Evolutionary conservation across 2,113 vertebrate species (phyloP), one percentile per base, ranked within the genome.

Genomic region (Ptilonorhynchus violaceus): DNA sequence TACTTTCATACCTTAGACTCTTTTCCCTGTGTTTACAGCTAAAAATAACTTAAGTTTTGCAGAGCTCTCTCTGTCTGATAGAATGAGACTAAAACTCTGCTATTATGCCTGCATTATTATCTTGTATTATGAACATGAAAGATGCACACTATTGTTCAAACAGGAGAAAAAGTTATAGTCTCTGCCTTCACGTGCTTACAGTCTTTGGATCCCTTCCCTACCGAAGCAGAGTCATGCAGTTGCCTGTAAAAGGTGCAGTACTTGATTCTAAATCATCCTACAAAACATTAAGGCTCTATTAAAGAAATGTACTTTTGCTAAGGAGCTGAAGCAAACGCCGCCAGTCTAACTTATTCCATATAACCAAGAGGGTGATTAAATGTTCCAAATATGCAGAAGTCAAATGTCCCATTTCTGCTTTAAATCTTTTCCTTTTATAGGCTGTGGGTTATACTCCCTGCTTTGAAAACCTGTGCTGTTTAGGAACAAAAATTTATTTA

Each of bases 381-480:
- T 73, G 75, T 80, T 96, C 83, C 95, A 97, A 97, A 93, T 97
- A 96, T 89, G 77, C 62, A 93, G 81, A 90, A 96, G 75, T 93
- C 90, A 96, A 91, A 96, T 75, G 84, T 76, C 78, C 41, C 79
- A 85, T 95, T 97, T 97, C 87, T 97, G 39, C 56, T 97, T 96
- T 96, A 97, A 96, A 93, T 97, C 91, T 88, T 96, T 97, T 92
- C 79, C 90, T 97, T 97, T 97, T 96, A 95, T 94, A 97, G 87
- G 64, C 66, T 91, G 94, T 93, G 70, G 69, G 69, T 83, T 91
- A 87, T 49, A 83, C 56, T 97, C 91, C 42, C 50, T 89, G 77
- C 59, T 96, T 95, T 96, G 53, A 97, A 97, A 97, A 96, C 64
- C 91, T 95, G 53, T 56, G 64, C 72, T 96, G 64, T 95, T 96